A percentile compares a stretch with the other conserved stretches of the same genome.
Evolutionary conservation across 2,797 vertebrate species (phyloP).

Genomic region (Clarias fuscus): DNA sequence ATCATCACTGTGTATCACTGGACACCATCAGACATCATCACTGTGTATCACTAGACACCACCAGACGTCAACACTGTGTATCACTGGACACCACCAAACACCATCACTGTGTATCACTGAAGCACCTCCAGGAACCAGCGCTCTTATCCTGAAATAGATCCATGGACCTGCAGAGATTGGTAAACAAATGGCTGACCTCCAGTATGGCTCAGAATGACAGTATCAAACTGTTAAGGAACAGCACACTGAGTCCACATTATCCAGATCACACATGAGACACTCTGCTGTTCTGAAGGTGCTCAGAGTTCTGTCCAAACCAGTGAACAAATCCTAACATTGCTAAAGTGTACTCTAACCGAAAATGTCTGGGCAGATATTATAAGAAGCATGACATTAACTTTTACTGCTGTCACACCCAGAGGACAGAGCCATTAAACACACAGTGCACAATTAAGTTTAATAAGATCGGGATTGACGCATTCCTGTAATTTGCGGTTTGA

Average conservation of each 20-base stretch:
- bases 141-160: neutral
- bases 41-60: neutral
- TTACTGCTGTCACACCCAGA: slow-evolving; percentile 1
- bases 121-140: neutral
- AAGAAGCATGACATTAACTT: slow-evolving; percentile 12
- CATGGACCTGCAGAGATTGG: neutral
- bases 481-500: neutral
- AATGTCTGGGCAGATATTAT: neutral
- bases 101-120: no score
- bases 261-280: neutral
- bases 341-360: neutral
- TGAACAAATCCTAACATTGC: neutral
- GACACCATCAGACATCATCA: neutral
- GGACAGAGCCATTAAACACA: neutral
- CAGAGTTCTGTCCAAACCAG: neutral
- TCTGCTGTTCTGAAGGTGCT: neutral
- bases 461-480: neutral
- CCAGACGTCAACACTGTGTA: neutral
- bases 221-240: neutral
- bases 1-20: neutral
- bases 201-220: neutral
- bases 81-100: neutral
- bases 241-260: neutral
- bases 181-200: neutral
- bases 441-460: neutral